A percentile compares a stretch with the other conserved stretches of the same genome.
These are phyloP conservation scores for Stramonita haemastoma DNA, from an alignment of 2,888 invertebrate genomes.

Conservation along the genomic window DNA sequence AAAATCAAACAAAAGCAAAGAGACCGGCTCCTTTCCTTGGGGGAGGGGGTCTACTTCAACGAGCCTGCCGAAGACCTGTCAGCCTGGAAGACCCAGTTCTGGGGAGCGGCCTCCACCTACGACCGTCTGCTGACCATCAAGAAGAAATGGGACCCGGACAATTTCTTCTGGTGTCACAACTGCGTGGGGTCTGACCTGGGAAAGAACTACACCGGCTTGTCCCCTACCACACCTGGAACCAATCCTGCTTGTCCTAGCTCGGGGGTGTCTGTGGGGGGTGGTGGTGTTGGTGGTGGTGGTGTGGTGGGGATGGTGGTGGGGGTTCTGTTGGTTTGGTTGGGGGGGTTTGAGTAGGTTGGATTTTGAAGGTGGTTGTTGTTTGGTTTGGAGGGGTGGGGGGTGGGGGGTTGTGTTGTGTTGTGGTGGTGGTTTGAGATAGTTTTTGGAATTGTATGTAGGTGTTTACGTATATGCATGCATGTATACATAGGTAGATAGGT, in stretches of 20 bases:
- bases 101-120: slow-evolving; percentile 64
- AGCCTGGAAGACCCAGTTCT: slow-evolving; percentile 60
- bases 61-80: slow-evolving; percentile 56
- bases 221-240: neutral
- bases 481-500: no score
- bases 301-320: neutral
- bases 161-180: slow-evolving; percentile 61
- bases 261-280: neutral
- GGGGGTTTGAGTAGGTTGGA: no score
- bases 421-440: no score
- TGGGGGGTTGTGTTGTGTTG: no score
- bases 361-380: no score
- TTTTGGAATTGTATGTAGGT: no score
- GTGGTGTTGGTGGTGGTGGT: neutral
- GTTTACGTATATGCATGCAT: no score
- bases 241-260: neutral
- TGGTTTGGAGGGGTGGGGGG: no score
- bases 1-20: no score
- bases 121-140: slow-evolving; percentile 57
- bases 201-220: neutral
- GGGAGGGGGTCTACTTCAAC: slow-evolving; percentile 59
- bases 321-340: no score
- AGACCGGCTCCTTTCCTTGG: slow-evolving; percentile 44
- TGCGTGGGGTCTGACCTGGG: slow-evolving; percentile 60
- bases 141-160: slow-evolving; percentile 56